Percentiles rank a stretch among this genome's conserved stretches.
phyloP scores from a whole-genome alignment of 2,888 invertebrate species.

The Ichneumoninae sp. region DNA sequence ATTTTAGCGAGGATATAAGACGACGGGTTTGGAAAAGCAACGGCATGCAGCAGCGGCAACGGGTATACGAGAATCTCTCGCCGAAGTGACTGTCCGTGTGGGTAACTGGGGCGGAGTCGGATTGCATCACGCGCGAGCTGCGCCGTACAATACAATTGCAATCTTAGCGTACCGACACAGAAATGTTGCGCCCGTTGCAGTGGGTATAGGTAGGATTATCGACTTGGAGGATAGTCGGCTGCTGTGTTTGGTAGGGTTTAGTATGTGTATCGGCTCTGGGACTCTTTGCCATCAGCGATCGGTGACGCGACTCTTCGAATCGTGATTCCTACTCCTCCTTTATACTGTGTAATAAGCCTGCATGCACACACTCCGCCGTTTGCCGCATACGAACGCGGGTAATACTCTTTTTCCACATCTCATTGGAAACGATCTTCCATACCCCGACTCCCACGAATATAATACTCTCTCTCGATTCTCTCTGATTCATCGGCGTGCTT shows the following conservation, averaged over 20 bases:
- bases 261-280: constrained; percentile 21
- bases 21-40: constrained; percentile 43
- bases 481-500: constrained; percentile 26
- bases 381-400: constrained; percentile 2
- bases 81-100: constrained; percentile 63
- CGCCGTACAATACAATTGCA: constrained; percentile 47
- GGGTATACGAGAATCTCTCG: constrained; percentile 49
- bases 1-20: not conserved
- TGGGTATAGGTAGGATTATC: not conserved
- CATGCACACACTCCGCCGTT: not conserved
- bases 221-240: constrained; percentile 7
- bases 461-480: constrained; percentile 36
- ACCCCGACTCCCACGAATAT: constrained; percentile 48
- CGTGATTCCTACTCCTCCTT: constrained; percentile 41
- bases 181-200: not conserved
- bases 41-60: constrained; percentile 26
- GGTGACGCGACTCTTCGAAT: constrained; percentile 47
- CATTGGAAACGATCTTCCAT: constrained; percentile 40
- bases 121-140: constrained; percentile 62
- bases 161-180: constrained; percentile 32
- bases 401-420: constrained; percentile 32
- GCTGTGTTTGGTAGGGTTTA: constrained; percentile 19
- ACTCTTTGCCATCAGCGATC: constrained; percentile 37
- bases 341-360: not conserved
- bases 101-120: constrained; percentile 79